A percentile compares a stretch with the other conserved stretches of the same genome.
phyloP scores from a whole-genome alignment of 1,140 invertebrate genomes.

The Varroa destructor region DNA sequence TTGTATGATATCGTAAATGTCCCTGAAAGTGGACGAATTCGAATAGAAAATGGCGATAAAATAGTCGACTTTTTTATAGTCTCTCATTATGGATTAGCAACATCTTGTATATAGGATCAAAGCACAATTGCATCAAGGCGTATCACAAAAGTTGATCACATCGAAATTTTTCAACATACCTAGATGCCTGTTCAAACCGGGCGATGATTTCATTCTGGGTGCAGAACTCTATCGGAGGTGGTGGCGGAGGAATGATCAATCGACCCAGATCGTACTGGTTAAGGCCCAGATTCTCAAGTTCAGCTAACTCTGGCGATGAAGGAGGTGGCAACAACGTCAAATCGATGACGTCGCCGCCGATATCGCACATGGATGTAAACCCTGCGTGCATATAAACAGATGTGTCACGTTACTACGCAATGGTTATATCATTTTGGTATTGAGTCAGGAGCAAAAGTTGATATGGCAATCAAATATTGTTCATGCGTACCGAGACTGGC shows the following conservation, averaged over 20 bases:
- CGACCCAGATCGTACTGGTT: neutral
- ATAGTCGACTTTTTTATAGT: neutral
- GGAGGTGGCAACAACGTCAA: constrained; percentile 18
- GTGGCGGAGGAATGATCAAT: constrained; percentile 12
- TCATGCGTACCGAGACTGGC: constrained; percentile 10
- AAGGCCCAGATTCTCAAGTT: neutral
- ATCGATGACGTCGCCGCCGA: constrained; percentile 20
- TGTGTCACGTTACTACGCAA: too few relatives aligned
- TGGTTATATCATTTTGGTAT: too few relatives aligned
- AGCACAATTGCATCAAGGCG: too few relatives aligned
- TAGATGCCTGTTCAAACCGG: constrained; percentile 18
- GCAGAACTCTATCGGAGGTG: constrained; percentile 24
- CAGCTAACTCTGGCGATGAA: neutral
- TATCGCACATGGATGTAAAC: neutral
- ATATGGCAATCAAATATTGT: too few relatives aligned
- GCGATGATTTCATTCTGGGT: constrained; percentile 26
- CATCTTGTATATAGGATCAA: too few relatives aligned
- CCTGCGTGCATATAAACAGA: too few relatives aligned
- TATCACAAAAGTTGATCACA: too few relatives aligned
- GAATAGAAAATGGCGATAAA: neutral
- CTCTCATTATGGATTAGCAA: too few relatives aligned
- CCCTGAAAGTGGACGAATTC: neutral
- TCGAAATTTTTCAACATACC: neutral
- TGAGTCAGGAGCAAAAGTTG: too few relatives aligned
- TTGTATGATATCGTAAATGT: constrained; percentile 24